A percentile compares a stretch with the other conserved stretches of the same genome.
Evolutionary conservation across 1,140 invertebrate species (phyloP).

Genomic region (Drosophila bocki): DNA sequence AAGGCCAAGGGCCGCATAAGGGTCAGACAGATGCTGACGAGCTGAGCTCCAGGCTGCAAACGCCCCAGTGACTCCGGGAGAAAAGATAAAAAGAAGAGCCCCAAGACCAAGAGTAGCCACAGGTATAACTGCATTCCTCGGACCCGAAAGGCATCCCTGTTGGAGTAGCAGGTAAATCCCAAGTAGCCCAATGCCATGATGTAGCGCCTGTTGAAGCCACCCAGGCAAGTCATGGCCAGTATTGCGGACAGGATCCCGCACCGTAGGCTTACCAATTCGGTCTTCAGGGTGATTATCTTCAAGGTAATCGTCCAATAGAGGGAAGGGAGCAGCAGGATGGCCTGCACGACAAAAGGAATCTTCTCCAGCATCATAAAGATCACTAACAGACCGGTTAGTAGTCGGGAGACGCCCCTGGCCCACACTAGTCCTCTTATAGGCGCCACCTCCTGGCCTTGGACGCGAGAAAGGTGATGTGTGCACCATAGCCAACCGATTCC

Average conservation of each 20-base stretch:
- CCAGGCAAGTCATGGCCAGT: constrained; percentile 27
- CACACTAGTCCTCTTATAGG: background rate
- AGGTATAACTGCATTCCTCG: constrained; percentile 4
- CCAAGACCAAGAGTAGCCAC: constrained; percentile 44
- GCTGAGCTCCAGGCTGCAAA: constrained; percentile 24
- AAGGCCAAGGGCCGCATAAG: constrained; percentile 23
- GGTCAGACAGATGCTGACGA: constrained; percentile 39
- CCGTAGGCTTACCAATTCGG: background rate
- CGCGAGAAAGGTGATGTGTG: background rate
- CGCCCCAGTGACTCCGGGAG: constrained; percentile 41
- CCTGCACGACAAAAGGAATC: constrained; percentile 12
- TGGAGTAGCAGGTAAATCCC: constrained; percentile 35
- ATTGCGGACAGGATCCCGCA: background rate
- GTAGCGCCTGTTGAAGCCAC: constrained; percentile 31
- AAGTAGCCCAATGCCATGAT: constrained; percentile 34
- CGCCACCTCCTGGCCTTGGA: background rate
- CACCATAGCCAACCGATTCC: constrained; percentile 88
- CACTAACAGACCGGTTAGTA: constrained; percentile 7
- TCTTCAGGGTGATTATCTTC: background rate
- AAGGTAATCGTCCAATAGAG: constrained; percentile 35
- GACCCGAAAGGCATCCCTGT: constrained; percentile 6
- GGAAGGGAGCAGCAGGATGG: constrained; percentile 31
- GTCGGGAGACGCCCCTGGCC: background rate
- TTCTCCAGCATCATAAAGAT: constrained; percentile 39
- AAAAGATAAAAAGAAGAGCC: constrained; percentile 12